These are phyloP conservation scores for Drosophila austrosaltans DNA, from an alignment of 2,888 invertebrate species.

Conservation along the genomic window DNA sequence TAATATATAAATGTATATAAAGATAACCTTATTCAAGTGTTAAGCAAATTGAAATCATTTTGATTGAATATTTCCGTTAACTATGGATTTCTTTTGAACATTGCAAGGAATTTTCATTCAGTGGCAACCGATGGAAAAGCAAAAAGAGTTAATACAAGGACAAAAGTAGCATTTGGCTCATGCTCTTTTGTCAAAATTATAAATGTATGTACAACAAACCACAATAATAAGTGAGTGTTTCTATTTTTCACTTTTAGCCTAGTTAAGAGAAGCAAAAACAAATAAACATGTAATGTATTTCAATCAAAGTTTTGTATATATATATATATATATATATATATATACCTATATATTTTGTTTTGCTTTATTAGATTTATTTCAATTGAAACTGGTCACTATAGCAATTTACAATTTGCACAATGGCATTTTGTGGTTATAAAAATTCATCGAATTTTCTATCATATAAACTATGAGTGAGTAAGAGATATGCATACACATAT, in stretches of 20 bases:
- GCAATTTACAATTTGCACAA: constrained; percentile 13
- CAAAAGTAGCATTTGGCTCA: too few relatives aligned
- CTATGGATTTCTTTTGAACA: too few relatives aligned
- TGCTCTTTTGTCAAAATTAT: too few relatives aligned
- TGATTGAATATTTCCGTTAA: too few relatives aligned
- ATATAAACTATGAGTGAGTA: not conserved
- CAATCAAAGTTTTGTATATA: not conserved
- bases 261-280: not conserved
- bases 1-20: too few relatives aligned
- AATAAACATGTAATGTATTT: not conserved
- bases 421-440: constrained; percentile 13
- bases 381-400: constrained; percentile 1
- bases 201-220: not conserved
- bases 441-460: constrained; percentile 6
- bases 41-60: too few relatives aligned
- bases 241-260: not conserved
- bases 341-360: not conserved
- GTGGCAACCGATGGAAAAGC: too few relatives aligned
- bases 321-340: not conserved
- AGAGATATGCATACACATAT: not conserved
- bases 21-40: too few relatives aligned
- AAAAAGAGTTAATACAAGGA: too few relatives aligned
- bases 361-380: not conserved
- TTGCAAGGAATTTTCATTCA: too few relatives aligned
- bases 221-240: not conserved